phyloP scores from a whole-genome alignment of 2,797 vertebrate species.

The Urophycis tenuis region DNA sequence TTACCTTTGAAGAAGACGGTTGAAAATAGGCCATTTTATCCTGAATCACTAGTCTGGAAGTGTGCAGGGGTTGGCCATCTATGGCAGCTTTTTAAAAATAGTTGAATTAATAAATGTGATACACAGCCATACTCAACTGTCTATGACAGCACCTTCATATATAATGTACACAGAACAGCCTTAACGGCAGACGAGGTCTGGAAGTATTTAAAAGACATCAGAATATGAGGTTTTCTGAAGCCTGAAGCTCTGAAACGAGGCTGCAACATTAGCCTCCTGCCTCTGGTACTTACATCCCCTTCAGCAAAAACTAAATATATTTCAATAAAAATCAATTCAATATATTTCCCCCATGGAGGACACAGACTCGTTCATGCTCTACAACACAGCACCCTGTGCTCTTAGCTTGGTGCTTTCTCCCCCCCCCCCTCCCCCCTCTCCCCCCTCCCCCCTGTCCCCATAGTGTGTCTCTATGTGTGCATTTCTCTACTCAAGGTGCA shows the following conservation, averaged over 20 bases:
- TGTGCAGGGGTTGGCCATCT: neutral
- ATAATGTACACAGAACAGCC: neutral
- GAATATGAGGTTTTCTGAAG: neutral
- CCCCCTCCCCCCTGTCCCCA: conserved; percentile 33
- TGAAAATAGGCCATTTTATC: neutral
- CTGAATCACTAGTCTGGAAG: neutral
- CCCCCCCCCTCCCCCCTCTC: conserved; percentile 39
- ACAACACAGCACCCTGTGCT: conserved; percentile 13
- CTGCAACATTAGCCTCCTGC: neutral
- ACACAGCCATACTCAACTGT: neutral
- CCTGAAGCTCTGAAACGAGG: neutral
- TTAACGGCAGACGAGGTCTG: neutral
- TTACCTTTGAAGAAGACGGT: neutral
- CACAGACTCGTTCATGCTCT: conserved; percentile 5
- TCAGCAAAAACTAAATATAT: neutral
- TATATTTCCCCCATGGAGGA: neutral
- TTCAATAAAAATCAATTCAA: neutral
- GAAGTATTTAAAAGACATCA: neutral
- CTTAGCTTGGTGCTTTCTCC: conserved; percentile 13
- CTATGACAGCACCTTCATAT: neutral
- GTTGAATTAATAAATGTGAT: neutral
- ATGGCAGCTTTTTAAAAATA: neutral
- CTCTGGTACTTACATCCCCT: neutral
- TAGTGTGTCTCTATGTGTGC: conserved; percentile 67
- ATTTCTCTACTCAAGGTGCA: conserved; percentile 61